phyloP scores from a whole-genome alignment of 1,140 invertebrate species.

The Macrocentrus cingulum region DNA sequence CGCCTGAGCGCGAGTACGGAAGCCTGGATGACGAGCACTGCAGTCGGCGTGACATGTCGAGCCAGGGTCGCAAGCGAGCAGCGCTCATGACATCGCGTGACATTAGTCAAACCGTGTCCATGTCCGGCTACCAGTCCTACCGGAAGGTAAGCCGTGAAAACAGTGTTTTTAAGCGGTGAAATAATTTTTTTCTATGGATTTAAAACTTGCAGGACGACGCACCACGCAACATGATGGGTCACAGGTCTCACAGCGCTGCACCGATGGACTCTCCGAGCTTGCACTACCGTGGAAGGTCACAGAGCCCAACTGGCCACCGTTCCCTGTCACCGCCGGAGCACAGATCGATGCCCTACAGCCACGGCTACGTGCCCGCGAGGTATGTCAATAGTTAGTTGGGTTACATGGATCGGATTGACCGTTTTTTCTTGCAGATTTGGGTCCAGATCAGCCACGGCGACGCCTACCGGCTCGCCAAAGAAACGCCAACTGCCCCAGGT shows the following conservation, averaged over 20 bases:
- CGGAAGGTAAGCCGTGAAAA: slow-evolving; percentile 48
- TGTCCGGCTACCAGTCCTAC: slow-evolving; percentile 54
- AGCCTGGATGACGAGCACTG: slow-evolving; percentile 57
- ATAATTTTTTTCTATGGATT: not conserved
- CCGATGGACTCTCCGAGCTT: slow-evolving; percentile 69
- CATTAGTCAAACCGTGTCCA: slow-evolving; percentile 46
- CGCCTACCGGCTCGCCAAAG: slow-evolving; percentile 92
- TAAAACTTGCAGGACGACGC: slow-evolving; percentile 55
- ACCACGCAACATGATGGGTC: slow-evolving; percentile 58
- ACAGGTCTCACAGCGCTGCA: slow-evolving; percentile 72
- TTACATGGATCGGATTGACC: not conserved
- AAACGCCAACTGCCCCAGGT: slow-evolving; percentile 94
- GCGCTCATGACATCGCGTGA: slow-evolving; percentile 66
- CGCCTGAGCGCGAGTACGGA: slow-evolving; percentile 64
- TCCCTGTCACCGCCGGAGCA: slow-evolving; percentile 76
- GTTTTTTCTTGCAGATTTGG: slow-evolving; percentile 61
- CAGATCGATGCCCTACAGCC: slow-evolving; percentile 62
- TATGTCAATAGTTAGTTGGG: slow-evolving; percentile 26
- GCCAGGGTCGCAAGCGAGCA: slow-evolving; percentile 70
- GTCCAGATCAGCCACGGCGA: slow-evolving; percentile 84
- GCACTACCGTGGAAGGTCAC: slow-evolving; percentile 65
- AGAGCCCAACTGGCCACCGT: slow-evolving; percentile 65
- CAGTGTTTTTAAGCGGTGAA: not conserved
- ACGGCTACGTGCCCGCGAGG: slow-evolving; percentile 51
- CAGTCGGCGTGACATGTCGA: slow-evolving; percentile 75